Conservation (phyloP, 2,888 invertebrate genomes). For the Ametastegia equiseti region DNA sequence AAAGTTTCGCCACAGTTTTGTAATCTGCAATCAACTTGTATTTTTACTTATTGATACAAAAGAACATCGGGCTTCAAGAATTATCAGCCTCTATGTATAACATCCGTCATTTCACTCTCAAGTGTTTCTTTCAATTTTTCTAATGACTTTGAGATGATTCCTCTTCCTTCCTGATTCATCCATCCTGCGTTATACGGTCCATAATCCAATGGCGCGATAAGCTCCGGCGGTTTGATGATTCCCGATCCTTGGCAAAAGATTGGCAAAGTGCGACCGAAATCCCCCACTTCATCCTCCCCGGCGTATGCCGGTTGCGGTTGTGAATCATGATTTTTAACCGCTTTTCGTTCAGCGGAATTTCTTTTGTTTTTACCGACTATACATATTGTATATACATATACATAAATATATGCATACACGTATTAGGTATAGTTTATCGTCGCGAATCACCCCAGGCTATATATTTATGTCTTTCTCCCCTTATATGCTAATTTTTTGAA, state of each 20-base stretch:
- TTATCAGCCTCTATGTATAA: too few species aligned
- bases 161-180: too few species aligned
- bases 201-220: background rate
- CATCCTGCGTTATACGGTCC: too few species aligned
- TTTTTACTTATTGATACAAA: too few species aligned
- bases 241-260: background rate
- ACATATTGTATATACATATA: background rate
- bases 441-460: background rate
- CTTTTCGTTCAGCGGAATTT: constrained; percentile 55
- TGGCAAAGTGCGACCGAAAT: background rate
- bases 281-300: too few species aligned
- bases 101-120: too few species aligned
- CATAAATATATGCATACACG: background rate
- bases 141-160: too few species aligned
- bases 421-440: background rate
- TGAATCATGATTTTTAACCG: constrained; percentile 58
- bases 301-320: background rate
- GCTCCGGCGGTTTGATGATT: background rate
- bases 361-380: constrained; percentile 49
- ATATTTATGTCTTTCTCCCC: background rate
- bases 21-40: background rate
- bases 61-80: too few species aligned
- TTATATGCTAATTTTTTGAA: background rate
- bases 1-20: background rate
- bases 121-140: too few species aligned